A percentile compares a stretch with the other conserved stretches of the same genome.
phyloP scores from a whole-genome alignment of 2,888 invertebrate genomes.

The Cheilosia variabilis region DNA sequence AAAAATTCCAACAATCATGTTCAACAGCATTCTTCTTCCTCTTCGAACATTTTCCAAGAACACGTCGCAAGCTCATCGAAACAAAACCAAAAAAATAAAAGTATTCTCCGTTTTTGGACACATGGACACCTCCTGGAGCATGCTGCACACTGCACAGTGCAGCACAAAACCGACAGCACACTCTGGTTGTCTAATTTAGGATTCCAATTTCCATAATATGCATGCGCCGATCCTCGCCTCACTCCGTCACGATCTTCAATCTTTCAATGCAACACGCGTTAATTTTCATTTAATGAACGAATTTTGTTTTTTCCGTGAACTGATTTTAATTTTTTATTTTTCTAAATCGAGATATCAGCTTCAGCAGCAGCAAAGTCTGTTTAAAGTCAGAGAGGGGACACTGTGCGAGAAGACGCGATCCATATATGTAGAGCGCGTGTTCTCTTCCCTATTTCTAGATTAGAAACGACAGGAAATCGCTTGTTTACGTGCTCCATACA shows the following conservation, averaged over 20 bases:
- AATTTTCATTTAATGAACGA: slow-evolving; percentile 69
- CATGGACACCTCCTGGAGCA: slow-evolving; percentile 64
- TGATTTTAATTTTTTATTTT: slow-evolving; percentile 61
- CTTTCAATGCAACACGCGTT: slow-evolving; percentile 68
- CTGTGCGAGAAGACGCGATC: slow-evolving; percentile 20
- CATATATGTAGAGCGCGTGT: slow-evolving; percentile 64
- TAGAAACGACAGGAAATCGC: slow-evolving; percentile 74
- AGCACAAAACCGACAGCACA: slow-evolving; percentile 19
- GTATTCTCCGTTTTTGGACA: slow-evolving; percentile 51
- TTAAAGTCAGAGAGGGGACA: slow-evolving; percentile 28
- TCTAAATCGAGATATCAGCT: slow-evolving; percentile 63
- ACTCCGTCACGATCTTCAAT: slow-evolving; percentile 24
- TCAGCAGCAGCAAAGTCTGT: slow-evolving; percentile 14
- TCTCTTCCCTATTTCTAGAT: slow-evolving; percentile 70
- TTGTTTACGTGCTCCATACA: slow-evolving; percentile 71
- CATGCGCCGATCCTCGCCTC: slow-evolving; percentile 9
- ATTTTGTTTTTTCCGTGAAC: slow-evolving; percentile 60
- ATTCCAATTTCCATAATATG: slow-evolving; percentile 28
- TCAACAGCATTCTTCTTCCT: slow-evolving; percentile 23
- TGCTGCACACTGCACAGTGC: slow-evolving; percentile 3
- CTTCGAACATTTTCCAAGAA: slow-evolving; percentile 49
- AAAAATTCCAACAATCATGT: slow-evolving; percentile 24
- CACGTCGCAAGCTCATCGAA: slow-evolving; percentile 46
- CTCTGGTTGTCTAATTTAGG: slow-evolving; percentile 50
- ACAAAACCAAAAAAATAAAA: slow-evolving; percentile 47